Evolutionary conservation across 23 tunicate species (phyloP).

Genomic region (Diplosoma virens): DNA sequence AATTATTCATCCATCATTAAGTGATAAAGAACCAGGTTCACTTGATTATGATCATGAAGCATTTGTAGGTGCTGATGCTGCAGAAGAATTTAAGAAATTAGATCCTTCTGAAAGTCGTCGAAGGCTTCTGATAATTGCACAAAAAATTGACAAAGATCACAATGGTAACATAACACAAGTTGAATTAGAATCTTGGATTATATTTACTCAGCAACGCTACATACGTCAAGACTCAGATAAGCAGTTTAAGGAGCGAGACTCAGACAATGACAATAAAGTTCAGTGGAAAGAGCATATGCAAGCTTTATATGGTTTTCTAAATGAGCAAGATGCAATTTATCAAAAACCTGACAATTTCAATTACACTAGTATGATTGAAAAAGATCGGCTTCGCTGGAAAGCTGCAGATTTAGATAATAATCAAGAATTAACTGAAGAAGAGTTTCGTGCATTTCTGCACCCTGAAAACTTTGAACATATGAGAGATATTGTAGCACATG

Average conservation of each 20-base stretch:
- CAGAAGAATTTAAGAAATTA: slow-evolving; percentile 56
- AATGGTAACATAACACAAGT: slow-evolving; percentile 67
- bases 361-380: slow-evolving; percentile 60
- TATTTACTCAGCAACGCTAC: slow-evolving; percentile 70
- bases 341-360: slow-evolving; percentile 37
- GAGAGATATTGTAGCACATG: slow-evolving; percentile 80
- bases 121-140: slow-evolving; percentile 61
- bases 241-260: slow-evolving; percentile 64
- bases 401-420: slow-evolving; percentile 59
- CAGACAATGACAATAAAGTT: slow-evolving; percentile 63
- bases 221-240: slow-evolving; percentile 70
- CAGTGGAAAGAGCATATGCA: slow-evolving; percentile 94
- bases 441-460: slow-evolving; percentile 85
- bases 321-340: slow-evolving; percentile 24
- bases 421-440: slow-evolving; percentile 33
- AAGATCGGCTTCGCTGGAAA: slow-evolving; percentile 71
- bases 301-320: slow-evolving; percentile 78
- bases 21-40: slow-evolving; percentile 81
- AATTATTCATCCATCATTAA: slow-evolving; percentile 53
- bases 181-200: slow-evolving; percentile 84
- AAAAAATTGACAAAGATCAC: slow-evolving; percentile 79
- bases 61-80: slow-evolving; percentile 76
- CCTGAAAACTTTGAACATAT: slow-evolving; percentile 94
- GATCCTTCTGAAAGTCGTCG: slow-evolving; percentile 68
- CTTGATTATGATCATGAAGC: slow-evolving; percentile 91